These are phyloP conservation scores for Dicranocentrus wangi DNA, from an alignment of 2,888 invertebrate genomes.

Conservation along the genomic window DNA sequence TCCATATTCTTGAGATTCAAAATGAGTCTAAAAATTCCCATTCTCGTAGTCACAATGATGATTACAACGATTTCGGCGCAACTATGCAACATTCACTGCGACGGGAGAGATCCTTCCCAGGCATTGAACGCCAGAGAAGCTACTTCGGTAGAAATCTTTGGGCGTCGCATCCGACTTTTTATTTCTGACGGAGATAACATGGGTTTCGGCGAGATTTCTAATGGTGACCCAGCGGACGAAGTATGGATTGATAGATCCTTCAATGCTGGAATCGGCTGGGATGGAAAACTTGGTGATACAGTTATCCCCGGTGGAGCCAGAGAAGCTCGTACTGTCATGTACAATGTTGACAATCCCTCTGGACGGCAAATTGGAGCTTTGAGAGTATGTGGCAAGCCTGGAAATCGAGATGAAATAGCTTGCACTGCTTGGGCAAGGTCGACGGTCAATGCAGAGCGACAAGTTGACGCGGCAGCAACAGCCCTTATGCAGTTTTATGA, in stretches of 20 bases:
- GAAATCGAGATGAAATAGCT: slow-evolving; percentile 55
- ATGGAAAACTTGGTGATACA: slow-evolving; percentile 56
- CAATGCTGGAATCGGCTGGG: slow-evolving; percentile 65
- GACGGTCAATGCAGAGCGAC: slow-evolving; percentile 49
- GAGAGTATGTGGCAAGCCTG: slow-evolving; percentile 67
- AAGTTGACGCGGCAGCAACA: slow-evolving; percentile 68
- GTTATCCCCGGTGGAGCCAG: slow-evolving; percentile 54
- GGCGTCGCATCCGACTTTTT: slow-evolving; percentile 58
- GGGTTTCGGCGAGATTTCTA: slow-evolving; percentile 65
- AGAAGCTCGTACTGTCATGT: slow-evolving; percentile 52
- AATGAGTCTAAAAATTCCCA: no score
- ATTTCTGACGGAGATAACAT: slow-evolving; percentile 69
- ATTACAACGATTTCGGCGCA: no score
- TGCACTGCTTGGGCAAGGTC: slow-evolving; percentile 69
- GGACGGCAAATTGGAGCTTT: slow-evolving; percentile 64
- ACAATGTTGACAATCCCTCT: slow-evolving; percentile 67
- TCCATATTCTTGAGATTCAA: no score
- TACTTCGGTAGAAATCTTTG: slow-evolving; percentile 51
- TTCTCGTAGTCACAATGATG: no score
- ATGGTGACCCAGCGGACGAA: slow-evolving; percentile 66
- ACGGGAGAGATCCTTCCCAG: slow-evolving; percentile 63
- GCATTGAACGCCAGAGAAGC: slow-evolving; percentile 50
- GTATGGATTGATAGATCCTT: slow-evolving; percentile 70
- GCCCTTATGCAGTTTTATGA: slow-evolving; percentile 70
- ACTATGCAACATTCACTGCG: slow-evolving; percentile 70